phyloP scores from a whole-genome alignment of 2,888 invertebrate species.

The Osmoderma eremita region DNA sequence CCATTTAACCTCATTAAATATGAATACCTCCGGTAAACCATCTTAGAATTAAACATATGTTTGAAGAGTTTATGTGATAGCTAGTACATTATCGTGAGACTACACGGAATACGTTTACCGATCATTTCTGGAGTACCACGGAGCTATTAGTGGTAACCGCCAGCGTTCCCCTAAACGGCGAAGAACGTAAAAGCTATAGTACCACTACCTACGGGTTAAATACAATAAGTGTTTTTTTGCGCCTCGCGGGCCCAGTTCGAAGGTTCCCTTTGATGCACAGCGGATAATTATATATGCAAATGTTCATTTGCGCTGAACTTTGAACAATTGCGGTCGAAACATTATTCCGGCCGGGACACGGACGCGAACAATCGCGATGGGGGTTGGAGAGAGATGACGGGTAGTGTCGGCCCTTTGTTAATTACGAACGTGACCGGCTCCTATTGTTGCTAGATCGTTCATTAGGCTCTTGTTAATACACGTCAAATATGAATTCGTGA shows the following conservation, averaged over 20 bases:
- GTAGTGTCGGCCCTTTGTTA: slow-evolving; percentile 57
- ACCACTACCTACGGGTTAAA: slow-evolving; percentile 28
- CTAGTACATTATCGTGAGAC: slow-evolving; percentile 3
- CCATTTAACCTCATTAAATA: neutral
- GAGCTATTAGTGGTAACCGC: slow-evolving; percentile 12
- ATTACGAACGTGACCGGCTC: slow-evolving; percentile 54
- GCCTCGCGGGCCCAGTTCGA: slow-evolving; percentile 13
- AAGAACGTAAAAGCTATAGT: neutral
- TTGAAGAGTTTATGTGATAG: slow-evolving; percentile 2
- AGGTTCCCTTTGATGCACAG: slow-evolving; percentile 49
- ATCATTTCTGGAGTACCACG: slow-evolving; percentile 1
- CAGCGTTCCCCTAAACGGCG: slow-evolving; percentile 9
- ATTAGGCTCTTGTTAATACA: slow-evolving; percentile 48
- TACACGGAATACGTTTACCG: slow-evolving; percentile 15
- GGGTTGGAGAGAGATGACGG: neutral
- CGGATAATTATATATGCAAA: slow-evolving; percentile 63
- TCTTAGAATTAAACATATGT: slow-evolving; percentile 11
- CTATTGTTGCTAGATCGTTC: slow-evolving; percentile 47
- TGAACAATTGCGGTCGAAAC: slow-evolving; percentile 58
- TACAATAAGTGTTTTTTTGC: slow-evolving; percentile 43
- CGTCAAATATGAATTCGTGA: slow-evolving; percentile 39
- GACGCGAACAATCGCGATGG: neutral
- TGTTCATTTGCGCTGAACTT: slow-evolving; percentile 62
- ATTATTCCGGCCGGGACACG: slow-evolving; percentile 40
- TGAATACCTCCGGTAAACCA: neutral